Evolutionary conservation across 30 jellyfish, hydroid and myxozoan species (phyloP).

Genomic region (Aurelia sp.): DNA sequence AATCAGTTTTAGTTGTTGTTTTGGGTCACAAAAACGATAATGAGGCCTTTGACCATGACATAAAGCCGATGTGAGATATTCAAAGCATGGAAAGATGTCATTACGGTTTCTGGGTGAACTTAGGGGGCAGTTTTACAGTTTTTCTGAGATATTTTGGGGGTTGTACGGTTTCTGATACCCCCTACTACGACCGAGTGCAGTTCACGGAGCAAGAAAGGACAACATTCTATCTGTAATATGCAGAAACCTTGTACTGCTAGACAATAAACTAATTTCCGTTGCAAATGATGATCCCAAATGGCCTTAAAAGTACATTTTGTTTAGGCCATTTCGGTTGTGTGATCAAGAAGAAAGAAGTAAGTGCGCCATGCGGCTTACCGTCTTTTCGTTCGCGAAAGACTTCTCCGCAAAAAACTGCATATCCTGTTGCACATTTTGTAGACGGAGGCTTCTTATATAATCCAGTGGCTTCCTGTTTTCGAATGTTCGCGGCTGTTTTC

Average conservation of each 20-base stretch:
- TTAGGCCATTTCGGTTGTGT: constrained; percentile 25
- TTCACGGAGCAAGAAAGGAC: not conserved
- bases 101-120: too few relatives aligned
- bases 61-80: too few relatives aligned
- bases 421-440: constrained; percentile 14
- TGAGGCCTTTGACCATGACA: too few relatives aligned
- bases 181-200: not conserved
- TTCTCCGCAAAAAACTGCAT: constrained; percentile 20
- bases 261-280: too few relatives aligned
- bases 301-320: constrained; percentile 1
- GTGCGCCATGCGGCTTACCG: constrained; percentile 25
- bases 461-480: constrained; percentile 10
- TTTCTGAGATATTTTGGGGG: too few relatives aligned
- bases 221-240: not conserved
- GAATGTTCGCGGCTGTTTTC: not conserved
- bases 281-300: constrained; percentile 11
- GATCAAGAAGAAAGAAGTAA: not conserved
- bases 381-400: constrained; percentile 24
- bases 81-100: too few relatives aligned
- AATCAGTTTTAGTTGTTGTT: too few relatives aligned
- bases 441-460: constrained; percentile 15
- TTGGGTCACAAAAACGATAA: too few relatives aligned
- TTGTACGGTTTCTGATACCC: too few relatives aligned
- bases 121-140: too few relatives aligned
- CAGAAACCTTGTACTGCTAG: not conserved